These are phyloP conservation scores for Nothobranchius furzeri DNA, from an alignment of 2,113 vertebrate species.

Conservation along the genomic window DNA sequence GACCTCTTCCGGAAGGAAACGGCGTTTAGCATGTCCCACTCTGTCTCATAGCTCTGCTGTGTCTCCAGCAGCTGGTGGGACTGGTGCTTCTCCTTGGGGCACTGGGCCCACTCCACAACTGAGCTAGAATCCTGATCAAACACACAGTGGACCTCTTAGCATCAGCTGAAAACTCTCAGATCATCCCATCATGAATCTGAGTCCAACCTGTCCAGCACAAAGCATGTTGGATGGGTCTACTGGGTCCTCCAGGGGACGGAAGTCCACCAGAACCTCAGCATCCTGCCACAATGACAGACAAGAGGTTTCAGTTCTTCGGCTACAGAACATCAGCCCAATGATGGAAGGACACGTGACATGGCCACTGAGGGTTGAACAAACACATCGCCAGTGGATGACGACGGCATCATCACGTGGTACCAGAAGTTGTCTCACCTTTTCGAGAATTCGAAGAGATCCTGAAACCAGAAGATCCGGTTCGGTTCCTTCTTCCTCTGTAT, in stretches of 20 bases:
- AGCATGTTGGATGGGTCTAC: constrained; percentile 92
- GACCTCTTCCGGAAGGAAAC: constrained; percentile 90
- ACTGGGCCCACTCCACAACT: constrained; percentile 91
- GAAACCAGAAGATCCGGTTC: constrained; percentile 88
- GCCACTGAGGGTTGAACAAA: too few relatives aligned
- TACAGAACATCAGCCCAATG: too few relatives aligned
- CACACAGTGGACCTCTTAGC: neutral
- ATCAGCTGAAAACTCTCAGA: neutral
- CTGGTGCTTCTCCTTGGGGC: constrained; percentile 77
- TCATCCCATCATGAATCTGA: neutral
- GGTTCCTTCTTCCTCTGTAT: constrained; percentile 78
- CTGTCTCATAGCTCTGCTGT: constrained; percentile 90
- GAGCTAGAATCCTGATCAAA: constrained; percentile 91
- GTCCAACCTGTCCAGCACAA: constrained; percentile 89
- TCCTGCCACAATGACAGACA: constrained; percentile 75
- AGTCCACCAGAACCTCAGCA: constrained; percentile 90
- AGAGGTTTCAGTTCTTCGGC: too few relatives aligned
- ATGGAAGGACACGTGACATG: too few relatives aligned
- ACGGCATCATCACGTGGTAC: neutral
- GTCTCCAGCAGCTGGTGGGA: constrained; percentile 77
- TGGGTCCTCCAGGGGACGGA: constrained; percentile 88
- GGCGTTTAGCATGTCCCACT: constrained; percentile 96
- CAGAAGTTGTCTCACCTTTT: constrained; percentile 82
- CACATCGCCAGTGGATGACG: too few relatives aligned
- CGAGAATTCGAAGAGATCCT: constrained; percentile 87